phyloP scores from a whole-genome alignment of 2,888 invertebrate species.

The Tineola bisselliella region DNA sequence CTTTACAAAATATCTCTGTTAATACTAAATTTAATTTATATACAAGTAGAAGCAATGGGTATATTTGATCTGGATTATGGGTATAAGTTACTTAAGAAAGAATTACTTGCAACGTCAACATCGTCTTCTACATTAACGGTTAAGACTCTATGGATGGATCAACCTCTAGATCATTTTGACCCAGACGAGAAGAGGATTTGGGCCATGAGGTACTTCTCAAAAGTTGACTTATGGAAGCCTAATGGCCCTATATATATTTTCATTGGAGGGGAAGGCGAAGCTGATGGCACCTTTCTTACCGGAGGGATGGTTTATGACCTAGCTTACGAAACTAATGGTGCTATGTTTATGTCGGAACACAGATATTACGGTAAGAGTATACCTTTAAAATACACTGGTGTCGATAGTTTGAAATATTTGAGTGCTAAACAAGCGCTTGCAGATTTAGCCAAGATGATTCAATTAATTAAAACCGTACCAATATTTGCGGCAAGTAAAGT shows the following conservation, averaged over 20 bases:
- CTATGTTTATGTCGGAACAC: conserved; percentile 42
- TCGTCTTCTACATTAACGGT: conserved; percentile 18
- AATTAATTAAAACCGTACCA: conserved; percentile 28
- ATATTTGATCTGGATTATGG: conserved; percentile 25
- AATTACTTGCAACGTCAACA: not conserved
- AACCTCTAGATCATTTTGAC: conserved; percentile 48
- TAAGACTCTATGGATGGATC: conserved; percentile 35
- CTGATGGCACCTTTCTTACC: conserved; percentile 38
- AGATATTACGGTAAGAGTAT: conserved; percentile 52
- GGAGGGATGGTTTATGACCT: conserved; percentile 43
- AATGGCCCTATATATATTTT: conserved; percentile 44
- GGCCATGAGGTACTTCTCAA: conserved; percentile 49
- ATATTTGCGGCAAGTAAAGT: conserved; percentile 38
- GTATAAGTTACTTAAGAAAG: conserved; percentile 19
- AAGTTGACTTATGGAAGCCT: conserved; percentile 34
- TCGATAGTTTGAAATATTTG: conserved; percentile 38
- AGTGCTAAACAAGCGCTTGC: conserved; percentile 47
- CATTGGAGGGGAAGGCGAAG: conserved; percentile 42
- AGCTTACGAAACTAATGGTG: conserved; percentile 50
- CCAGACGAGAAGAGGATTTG: conserved; percentile 32
- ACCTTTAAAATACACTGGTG: conserved; percentile 33
- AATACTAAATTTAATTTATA: not conserved
- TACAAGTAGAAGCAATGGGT: conserved; percentile 20
- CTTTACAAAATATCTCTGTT: not conserved
- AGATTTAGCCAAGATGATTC: conserved; percentile 37